Evolutionary conservation across 2,797 vertebrate genomes (phyloP).

Genomic region (Hozukius guyotensis): DNA sequence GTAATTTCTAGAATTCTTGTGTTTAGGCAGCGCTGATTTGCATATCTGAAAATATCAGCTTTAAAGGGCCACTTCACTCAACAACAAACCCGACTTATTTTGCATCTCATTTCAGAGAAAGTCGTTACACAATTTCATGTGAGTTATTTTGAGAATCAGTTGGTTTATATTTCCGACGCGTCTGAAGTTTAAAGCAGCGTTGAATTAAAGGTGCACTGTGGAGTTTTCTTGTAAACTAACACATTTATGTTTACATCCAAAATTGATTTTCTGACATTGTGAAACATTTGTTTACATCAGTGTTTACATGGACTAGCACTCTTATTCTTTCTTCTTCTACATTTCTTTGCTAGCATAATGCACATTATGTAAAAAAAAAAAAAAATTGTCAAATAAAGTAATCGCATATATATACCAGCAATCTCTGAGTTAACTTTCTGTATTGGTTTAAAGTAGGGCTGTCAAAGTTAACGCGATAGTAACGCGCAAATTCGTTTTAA

Average conservation of each 20-base stretch:
- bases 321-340: neutral
- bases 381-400: too few species aligned
- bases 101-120: neutral
- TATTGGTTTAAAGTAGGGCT: too few species aligned
- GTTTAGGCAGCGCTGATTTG: constrained; percentile 61
- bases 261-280: neutral
- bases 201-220: neutral
- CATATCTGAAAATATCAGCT: constrained; percentile 57
- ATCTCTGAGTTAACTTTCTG: neutral
- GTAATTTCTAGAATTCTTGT: constrained; percentile 61
- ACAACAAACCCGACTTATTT: constrained; percentile 36
- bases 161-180: neutral
- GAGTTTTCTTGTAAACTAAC: neutral
- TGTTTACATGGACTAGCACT: neutral
- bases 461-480: too few species aligned
- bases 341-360: neutral
- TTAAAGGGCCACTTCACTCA: constrained; percentile 45
- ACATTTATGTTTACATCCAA: neutral
- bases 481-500: too few species aligned
- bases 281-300: neutral
- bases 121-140: constrained; percentile 2
- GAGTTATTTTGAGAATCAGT: neutral
- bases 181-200: neutral
- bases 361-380: neutral
- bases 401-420: neutral